Conservation (phyloP, 2,797 vertebrate species). For the Astyanax mexicanus region DNA sequence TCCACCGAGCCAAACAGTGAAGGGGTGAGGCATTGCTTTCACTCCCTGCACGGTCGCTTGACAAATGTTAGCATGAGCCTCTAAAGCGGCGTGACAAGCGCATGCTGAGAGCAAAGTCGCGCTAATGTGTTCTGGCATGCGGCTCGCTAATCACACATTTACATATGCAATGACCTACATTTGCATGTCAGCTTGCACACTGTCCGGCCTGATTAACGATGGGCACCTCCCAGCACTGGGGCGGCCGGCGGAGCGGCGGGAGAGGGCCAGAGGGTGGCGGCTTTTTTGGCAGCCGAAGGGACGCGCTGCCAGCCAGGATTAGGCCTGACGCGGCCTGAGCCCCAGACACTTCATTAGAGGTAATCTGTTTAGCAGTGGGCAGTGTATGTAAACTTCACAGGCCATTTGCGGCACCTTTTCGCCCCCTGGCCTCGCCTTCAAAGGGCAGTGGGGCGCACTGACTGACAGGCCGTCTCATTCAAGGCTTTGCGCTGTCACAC, state of each 20-base stretch:
- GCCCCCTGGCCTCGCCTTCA: slow-evolving; percentile 92
- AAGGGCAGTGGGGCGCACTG: slow-evolving; percentile 88
- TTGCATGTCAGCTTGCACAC: slow-evolving; percentile 99
- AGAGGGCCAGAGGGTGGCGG: slow-evolving; percentile 88
- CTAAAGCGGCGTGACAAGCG: slow-evolving; percentile 94
- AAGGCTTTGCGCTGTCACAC: slow-evolving; percentile 88
- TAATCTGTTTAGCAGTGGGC: slow-evolving; percentile 99
- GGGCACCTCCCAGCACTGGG: slow-evolving; percentile 89
- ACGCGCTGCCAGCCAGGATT: slow-evolving; percentile 97
- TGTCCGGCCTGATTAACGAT: slow-evolving; percentile 94
- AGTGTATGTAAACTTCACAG: slow-evolving; percentile 99
- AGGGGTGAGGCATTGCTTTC: slow-evolving; percentile 83
- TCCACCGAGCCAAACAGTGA: slow-evolving; percentile 13
- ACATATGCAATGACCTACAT: slow-evolving; percentile 99
- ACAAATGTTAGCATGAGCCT: slow-evolving; percentile 93
- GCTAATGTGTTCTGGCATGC: slow-evolving; percentile 99
- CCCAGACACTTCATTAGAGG: slow-evolving; percentile 99
- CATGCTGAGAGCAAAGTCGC: slow-evolving; percentile 97
- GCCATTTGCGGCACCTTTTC: slow-evolving; percentile 94
- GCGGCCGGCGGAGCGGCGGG: slow-evolving; percentile 85
- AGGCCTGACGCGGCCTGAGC: slow-evolving; percentile 93
- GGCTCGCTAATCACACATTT: slow-evolving; percentile 99
- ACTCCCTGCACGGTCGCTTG: slow-evolving; percentile 86
- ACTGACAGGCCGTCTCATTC: slow-evolving; percentile 94
- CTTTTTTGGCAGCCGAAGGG: slow-evolving; percentile 97